Evolutionary conservation across 1,140 invertebrate species (phyloP).

Genomic region (Meloidogyne chitwoodi): DNA sequence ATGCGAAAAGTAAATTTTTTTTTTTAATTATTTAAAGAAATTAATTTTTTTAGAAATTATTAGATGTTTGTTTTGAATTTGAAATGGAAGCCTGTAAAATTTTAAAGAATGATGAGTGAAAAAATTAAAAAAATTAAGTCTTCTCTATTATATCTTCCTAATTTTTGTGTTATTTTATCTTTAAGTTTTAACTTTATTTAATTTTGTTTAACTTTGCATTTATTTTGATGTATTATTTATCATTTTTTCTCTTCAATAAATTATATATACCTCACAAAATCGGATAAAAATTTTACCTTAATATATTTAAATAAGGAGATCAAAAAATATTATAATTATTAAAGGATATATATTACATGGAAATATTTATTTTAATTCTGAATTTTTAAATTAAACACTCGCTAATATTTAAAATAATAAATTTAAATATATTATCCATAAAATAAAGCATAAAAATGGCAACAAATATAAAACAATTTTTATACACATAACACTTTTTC

Average conservation of each 20-base stretch:
- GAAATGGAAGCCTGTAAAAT: conserved; percentile 20
- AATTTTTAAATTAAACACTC: too few relatives aligned
- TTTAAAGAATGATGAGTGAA: not conserved
- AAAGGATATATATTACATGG: too few relatives aligned
- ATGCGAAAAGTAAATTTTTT: conserved; percentile 19
- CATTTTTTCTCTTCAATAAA: not conserved
- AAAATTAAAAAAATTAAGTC: not conserved
- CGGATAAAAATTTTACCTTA: too few relatives aligned
- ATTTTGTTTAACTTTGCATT: conserved; percentile 2
- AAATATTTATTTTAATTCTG: too few relatives aligned
- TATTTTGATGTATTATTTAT: not conserved
- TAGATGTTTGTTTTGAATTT: conserved; percentile 37
- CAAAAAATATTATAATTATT: too few relatives aligned
- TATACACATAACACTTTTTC: not conserved
- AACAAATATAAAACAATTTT: too few relatives aligned
- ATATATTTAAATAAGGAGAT: too few relatives aligned
- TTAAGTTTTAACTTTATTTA: not conserved
- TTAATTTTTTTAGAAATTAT: conserved; percentile 21
- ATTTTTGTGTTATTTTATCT: not conserved
- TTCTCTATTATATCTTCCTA: too few relatives aligned
- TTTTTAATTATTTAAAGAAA: not conserved
- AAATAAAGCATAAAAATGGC: too few relatives aligned
- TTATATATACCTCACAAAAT: not conserved
- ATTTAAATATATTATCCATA: too few relatives aligned
- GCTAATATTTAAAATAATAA: too few relatives aligned